These are phyloP conservation scores for Conus canariensis DNA, from an alignment of 2,888 invertebrate genomes.

Conservation along the genomic window DNA sequence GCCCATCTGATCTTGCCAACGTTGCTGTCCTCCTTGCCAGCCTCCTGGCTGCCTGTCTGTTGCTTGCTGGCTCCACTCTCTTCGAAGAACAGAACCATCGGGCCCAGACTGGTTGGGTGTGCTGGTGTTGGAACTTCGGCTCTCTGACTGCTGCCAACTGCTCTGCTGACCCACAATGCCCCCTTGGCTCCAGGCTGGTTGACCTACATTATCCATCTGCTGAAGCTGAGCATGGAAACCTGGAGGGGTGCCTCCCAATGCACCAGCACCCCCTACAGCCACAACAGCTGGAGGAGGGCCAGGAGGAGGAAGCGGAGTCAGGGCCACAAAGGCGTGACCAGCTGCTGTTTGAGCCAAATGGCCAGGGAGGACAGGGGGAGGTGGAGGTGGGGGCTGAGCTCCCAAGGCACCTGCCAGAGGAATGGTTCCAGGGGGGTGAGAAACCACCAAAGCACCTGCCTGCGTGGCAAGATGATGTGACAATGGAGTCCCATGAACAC, in stretches of 20 bases:
- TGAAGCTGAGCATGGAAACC: constrained; percentile 32
- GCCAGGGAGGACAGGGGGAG: constrained; percentile 36
- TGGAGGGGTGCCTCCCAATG: constrained; percentile 55
- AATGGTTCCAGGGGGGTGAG: background rate
- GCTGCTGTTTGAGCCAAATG: constrained; percentile 37
- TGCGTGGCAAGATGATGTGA: constrained; percentile 21
- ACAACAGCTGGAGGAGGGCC: constrained; percentile 43
- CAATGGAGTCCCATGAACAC: background rate
- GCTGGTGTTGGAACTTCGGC: background rate
- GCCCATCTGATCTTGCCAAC: constrained; percentile 19
- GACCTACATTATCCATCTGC: constrained; percentile 22
- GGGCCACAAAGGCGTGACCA: constrained; percentile 38
- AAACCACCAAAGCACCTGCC: constrained; percentile 8
- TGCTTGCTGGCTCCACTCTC: constrained; percentile 30
- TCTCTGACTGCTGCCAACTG: constrained; percentile 23
- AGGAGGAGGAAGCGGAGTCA: constrained; percentile 42
- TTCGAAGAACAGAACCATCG: background rate
- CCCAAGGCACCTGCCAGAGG: constrained; percentile 17
- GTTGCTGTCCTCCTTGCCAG: background rate
- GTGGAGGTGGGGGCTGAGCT: constrained; percentile 37
- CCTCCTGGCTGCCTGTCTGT: constrained; percentile 4
- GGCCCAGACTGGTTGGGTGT: constrained; percentile 7
- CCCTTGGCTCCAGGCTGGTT: constrained; percentile 22
- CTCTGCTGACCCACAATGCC: background rate
- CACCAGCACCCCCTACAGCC: constrained; percentile 23